Conservation (phyloP, 1,140 invertebrate genomes). For the Camponotus vicinus region DNA sequence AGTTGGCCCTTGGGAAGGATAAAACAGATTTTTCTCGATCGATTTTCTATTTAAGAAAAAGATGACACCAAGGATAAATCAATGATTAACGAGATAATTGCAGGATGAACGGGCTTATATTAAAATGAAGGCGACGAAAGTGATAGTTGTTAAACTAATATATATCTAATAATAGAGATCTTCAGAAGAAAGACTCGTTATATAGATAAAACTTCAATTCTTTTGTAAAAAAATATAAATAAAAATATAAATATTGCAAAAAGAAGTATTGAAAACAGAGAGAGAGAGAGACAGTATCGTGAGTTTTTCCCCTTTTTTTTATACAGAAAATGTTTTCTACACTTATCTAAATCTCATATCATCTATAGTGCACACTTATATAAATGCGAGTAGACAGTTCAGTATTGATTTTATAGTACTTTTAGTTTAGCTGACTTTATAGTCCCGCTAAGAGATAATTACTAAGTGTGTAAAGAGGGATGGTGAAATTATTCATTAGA, state of each 20-base stretch:
- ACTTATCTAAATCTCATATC: too few species aligned
- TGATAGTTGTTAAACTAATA: background rate
- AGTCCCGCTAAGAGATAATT: background rate
- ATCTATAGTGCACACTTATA: background rate
- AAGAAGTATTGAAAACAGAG: too few species aligned
- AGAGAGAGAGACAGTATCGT: too few species aligned
- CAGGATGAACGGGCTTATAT: background rate
- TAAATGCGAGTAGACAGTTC: background rate
- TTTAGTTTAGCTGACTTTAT: background rate
- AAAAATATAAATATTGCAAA: background rate
- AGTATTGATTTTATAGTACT: background rate
- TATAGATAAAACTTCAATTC: background rate
- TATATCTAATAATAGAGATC: background rate
- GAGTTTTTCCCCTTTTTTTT: background rate
- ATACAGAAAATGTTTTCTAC: too few species aligned
- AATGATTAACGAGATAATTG: slow-evolving; percentile 28
- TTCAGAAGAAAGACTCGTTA: too few species aligned
- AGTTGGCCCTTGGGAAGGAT: slow-evolving; percentile 15
- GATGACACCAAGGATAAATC: background rate
- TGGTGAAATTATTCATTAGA: background rate
- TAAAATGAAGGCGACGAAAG: background rate
- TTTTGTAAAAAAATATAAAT: background rate
- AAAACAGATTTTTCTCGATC: slow-evolving; percentile 48
- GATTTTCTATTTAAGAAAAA: slow-evolving; percentile 28
- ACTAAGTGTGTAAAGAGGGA: background rate